Conservation (phyloP, 92 coral and sea anemone species). For the Nematostella vectensis region DNA sequence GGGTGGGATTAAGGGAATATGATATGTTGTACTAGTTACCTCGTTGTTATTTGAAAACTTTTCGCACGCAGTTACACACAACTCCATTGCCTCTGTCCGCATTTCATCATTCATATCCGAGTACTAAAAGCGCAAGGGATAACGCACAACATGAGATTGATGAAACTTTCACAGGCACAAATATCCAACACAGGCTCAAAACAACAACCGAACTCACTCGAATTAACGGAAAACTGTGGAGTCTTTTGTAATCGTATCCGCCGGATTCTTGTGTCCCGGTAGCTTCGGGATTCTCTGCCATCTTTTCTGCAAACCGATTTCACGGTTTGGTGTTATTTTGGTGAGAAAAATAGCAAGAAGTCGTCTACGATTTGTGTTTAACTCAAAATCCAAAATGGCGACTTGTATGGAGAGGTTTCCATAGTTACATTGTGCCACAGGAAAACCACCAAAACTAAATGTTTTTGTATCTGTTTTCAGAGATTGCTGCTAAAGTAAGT, state of each 20-base stretch:
- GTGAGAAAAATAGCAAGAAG: slow-evolving; percentile 8
- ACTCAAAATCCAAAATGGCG: slow-evolving; percentile 63
- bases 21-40: too few relatives aligned
- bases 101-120: slow-evolving; percentile 99
- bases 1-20: too few relatives aligned
- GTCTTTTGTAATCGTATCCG: slow-evolving; percentile 94
- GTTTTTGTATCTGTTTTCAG: too few relatives aligned
- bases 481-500: too few relatives aligned
- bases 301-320: neutral
- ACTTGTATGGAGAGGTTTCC: slow-evolving; percentile 23
- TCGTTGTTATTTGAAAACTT: slow-evolving; percentile 93
- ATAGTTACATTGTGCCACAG: slow-evolving; percentile 28
- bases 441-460: slow-evolving; percentile 16
- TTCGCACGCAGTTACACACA: slow-evolving; percentile 98
- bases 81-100: slow-evolving; percentile 99
- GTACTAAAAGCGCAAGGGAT: slow-evolving; percentile 30
- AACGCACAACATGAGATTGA: neutral
- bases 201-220: slow-evolving; percentile 61
- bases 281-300: slow-evolving; percentile 82
- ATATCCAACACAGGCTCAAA: too few relatives aligned
- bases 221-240: slow-evolving; percentile 91
- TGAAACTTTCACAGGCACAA: too few relatives aligned
- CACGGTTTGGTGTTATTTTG: neutral
- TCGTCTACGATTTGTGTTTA: too few relatives aligned
- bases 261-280: slow-evolving; percentile 61